These are phyloP conservation scores for Drosophila sucinea DNA, from an alignment of 1,140 invertebrate genomes.

Conservation along the genomic window DNA sequence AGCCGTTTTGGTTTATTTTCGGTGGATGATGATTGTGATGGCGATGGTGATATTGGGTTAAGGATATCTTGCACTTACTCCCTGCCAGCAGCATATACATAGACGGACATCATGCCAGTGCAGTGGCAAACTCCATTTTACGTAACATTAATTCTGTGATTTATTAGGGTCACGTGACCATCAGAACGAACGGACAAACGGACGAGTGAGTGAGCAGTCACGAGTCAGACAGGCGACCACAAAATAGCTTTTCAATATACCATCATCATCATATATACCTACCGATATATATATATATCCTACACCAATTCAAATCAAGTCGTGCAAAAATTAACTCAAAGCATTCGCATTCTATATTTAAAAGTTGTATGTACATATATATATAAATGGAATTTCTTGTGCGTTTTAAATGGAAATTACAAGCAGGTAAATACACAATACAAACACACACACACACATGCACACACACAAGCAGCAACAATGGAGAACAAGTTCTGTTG, in stretches of 20 bases:
- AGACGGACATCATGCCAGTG: slow-evolving; percentile 10
- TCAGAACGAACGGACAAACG: slow-evolving; percentile 76
- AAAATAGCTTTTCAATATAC: slow-evolving; percentile 51
- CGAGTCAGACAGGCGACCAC: slow-evolving; percentile 67
- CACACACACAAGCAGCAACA: neutral
- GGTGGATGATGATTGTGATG: slow-evolving; percentile 38
- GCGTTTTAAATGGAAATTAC: slow-evolving; percentile 40
- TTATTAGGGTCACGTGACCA: slow-evolving; percentile 83
- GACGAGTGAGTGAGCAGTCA: slow-evolving; percentile 70
- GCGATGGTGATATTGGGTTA: slow-evolving; percentile 39
- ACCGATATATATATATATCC: neutral
- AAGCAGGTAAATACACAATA: slow-evolving; percentile 49
- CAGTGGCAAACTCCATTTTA: slow-evolving; percentile 78
- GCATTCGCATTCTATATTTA: slow-evolving; percentile 34
- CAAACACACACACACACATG: neutral
- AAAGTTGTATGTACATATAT: slow-evolving; percentile 3
- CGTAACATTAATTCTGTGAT: slow-evolving; percentile 84
- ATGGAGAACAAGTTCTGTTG: slow-evolving; percentile 22
- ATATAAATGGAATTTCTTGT: slow-evolving; percentile 30
- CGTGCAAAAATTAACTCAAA: slow-evolving; percentile 49
- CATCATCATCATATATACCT: neutral
- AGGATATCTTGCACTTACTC: slow-evolving; percentile 19
- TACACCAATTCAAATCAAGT: slow-evolving; percentile 39
- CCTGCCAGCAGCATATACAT: neutral
- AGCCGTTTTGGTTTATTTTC: too few species aligned